These are phyloP conservation scores for Chelidonichthys spinosus DNA, from an alignment of 2,797 vertebrate species.

Conservation along the genomic window DNA sequence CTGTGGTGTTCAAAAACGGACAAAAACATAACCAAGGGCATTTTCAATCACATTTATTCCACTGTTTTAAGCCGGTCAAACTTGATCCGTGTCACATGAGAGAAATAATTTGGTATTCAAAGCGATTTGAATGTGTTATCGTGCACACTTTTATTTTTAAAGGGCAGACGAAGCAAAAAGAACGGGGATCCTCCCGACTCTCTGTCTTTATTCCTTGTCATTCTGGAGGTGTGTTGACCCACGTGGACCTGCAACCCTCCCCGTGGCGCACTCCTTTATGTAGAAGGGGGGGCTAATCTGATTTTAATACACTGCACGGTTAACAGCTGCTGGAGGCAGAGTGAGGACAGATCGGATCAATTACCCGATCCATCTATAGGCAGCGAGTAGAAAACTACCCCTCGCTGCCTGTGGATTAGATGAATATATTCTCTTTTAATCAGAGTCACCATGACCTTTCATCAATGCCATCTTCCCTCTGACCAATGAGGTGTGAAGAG, in stretches of 20 bases:
- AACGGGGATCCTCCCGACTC: neutral
- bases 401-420: constrained; percentile 29
- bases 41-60: neutral
- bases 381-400: constrained; percentile 40
- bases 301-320: constrained; percentile 71
- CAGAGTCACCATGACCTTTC: constrained; percentile 64
- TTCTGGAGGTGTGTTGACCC: constrained; percentile 37
- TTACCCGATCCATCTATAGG: constrained; percentile 65
- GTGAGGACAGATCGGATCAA: constrained; percentile 69
- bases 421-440: constrained; percentile 68
- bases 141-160: neutral
- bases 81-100: neutral
- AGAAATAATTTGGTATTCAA: neutral
- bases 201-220: neutral
- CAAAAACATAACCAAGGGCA: neutral
- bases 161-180: neutral
- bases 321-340: constrained; percentile 66
- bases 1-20: neutral
- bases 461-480: constrained; percentile 63
- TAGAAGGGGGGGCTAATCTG: constrained; percentile 50
- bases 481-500: constrained; percentile 73
- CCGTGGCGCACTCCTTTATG: constrained; percentile 36
- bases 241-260: constrained; percentile 30
- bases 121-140: neutral
- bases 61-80: neutral